phyloP scores from a whole-genome alignment of 2,888 invertebrate genomes.

The Palloptera scutellata region DNA sequence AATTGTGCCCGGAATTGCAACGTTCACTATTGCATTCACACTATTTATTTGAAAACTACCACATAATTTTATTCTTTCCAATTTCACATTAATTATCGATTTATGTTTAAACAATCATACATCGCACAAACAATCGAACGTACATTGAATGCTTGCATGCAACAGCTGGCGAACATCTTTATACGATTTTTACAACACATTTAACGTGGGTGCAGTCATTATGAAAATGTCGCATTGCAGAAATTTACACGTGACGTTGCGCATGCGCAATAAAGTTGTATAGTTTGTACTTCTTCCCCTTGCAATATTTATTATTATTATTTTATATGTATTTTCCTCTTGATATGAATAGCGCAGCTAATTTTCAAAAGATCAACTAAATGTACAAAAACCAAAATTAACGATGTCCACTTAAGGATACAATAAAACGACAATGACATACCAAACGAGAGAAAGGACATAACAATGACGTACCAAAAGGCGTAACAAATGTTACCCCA shows the following conservation, averaged over 20 bases:
- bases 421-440: conserved; percentile 23
- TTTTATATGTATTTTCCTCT: neutral
- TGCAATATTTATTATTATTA: neutral
- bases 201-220: too few relatives aligned
- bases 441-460: neutral
- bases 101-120: too few relatives aligned
- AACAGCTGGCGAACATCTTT: conserved; percentile 17
- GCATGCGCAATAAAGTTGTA: conserved; percentile 25
- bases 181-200: neutral
- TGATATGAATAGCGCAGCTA: conserved; percentile 53
- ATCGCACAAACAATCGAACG: too few relatives aligned
- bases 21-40: too few relatives aligned
- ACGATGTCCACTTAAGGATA: conserved; percentile 53
- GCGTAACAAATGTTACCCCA: neutral
- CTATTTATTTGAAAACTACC: too few relatives aligned
- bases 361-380: conserved; percentile 53
- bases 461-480: neutral
- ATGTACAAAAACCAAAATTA: conserved; percentile 41
- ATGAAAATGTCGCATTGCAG: too few relatives aligned
- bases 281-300: conserved; percentile 9
- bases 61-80: too few relatives aligned
- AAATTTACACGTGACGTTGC: conserved; percentile 1
- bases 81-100: too few relatives aligned
- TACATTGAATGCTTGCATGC: neutral
- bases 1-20: too few relatives aligned